phyloP scores from a whole-genome alignment of 2,888 invertebrate species.

The Eupithecia subfuscata region DNA sequence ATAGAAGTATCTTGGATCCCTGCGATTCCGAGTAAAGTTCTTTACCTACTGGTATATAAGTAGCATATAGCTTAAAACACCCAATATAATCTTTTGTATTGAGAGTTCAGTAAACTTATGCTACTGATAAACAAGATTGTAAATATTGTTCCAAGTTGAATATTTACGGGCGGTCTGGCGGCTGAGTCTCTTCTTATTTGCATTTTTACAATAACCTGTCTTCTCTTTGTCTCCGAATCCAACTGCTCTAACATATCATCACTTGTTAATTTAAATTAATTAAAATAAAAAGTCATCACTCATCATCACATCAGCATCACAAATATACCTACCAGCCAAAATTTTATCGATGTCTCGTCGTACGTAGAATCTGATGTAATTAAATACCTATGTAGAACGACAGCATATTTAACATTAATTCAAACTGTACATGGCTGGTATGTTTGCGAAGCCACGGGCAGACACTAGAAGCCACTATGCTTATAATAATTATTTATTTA shows the following conservation, averaged over 20 bases:
- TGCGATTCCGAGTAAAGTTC: neutral
- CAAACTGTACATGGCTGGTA: neutral
- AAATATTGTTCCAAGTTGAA: neutral
- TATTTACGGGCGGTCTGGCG: slow-evolving; percentile 3
- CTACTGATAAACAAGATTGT: slow-evolving; percentile 8
- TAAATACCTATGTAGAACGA: neutral
- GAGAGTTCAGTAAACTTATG: slow-evolving; percentile 5
- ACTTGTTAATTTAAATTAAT: neutral
- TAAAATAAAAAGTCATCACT: neutral
- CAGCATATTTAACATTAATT: neutral
- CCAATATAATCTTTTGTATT: neutral
- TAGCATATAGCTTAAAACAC: neutral
- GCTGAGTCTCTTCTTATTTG: slow-evolving; percentile 3
- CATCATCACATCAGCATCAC: too few species aligned
- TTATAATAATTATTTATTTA: too few species aligned
- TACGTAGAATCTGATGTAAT: neutral
- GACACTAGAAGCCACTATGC: too few species aligned
- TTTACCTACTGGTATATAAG: too few species aligned
- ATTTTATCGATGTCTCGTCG: neutral
- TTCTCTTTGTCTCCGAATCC: slow-evolving; percentile 11
- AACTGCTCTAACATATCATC: neutral
- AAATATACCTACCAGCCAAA: neutral
- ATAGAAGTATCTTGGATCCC: too few species aligned
- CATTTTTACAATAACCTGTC: slow-evolving; percentile 12
- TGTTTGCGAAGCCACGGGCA: neutral